A percentile compares a stretch with the other conserved stretches of the same genome.
phyloP scores from a whole-genome alignment of 2,797 vertebrate genomes.

The Garrulus glandarius region DNA sequence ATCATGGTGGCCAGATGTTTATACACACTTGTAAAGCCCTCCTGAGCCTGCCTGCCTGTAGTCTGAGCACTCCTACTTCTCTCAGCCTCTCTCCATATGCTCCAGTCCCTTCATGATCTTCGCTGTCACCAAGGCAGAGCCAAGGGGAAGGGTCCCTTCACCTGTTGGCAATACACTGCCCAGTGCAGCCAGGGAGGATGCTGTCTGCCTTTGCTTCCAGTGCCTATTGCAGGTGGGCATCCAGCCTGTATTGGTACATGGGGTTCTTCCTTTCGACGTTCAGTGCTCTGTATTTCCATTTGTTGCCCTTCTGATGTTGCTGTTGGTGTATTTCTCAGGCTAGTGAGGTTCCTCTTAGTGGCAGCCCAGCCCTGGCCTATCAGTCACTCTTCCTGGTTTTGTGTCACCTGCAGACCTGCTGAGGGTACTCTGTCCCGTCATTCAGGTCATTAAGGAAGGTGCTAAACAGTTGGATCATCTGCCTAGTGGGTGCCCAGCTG shows the following conservation, averaged over 20 bases:
- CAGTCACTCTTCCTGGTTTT: not conserved
- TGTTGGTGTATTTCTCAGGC: not conserved
- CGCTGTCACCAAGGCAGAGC: not conserved
- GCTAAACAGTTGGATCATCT: not conserved
- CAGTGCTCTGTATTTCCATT: not conserved
- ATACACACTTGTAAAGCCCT: not conserved
- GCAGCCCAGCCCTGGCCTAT: not conserved
- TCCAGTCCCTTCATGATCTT: not conserved
- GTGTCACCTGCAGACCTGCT: not conserved
- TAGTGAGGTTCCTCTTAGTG: not conserved
- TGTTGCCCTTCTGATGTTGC: not conserved
- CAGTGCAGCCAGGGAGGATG: not conserved
- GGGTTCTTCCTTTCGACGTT: fast-evolving
- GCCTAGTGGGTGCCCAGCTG: not conserved
- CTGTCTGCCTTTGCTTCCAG: not conserved
- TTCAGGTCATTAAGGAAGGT: not conserved
- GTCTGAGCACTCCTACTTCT: not conserved
- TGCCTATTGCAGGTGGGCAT: fast-evolving
- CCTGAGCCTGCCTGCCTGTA: not conserved
- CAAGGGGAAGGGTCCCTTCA: not conserved
- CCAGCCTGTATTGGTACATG: not conserved
- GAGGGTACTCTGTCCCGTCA: not conserved
- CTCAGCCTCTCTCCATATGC: not conserved
- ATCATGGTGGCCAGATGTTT: not conserved
- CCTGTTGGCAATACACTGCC: not conserved